A percentile compares a stretch with the other conserved stretches of the same genome.
Evolutionary conservation across 2,113 vertebrate species (phyloP).

Genomic region (Pseudopipra pipra): DNA sequence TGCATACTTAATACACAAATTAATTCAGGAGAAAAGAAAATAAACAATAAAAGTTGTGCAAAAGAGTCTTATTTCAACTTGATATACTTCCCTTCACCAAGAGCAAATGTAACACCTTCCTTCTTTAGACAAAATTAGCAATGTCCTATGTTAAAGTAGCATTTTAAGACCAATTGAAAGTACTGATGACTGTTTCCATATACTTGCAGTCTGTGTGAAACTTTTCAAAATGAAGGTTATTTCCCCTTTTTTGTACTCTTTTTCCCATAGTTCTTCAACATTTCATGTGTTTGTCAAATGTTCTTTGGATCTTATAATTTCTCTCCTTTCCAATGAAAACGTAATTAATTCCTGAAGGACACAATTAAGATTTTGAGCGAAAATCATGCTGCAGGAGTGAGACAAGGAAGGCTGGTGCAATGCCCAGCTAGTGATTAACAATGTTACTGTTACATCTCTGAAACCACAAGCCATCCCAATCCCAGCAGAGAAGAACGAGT

Average conservation of each 20-base stretch:
- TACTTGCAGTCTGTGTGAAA: background rate
- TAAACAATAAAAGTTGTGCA: background rate
- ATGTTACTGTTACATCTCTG: background rate
- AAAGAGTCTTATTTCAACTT: background rate
- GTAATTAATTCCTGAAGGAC: background rate
- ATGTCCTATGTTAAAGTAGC: background rate
- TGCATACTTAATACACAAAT: fast-evolving
- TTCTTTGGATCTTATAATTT: background rate
- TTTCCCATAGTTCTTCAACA: background rate
- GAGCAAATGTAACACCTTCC: background rate
- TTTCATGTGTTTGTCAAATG: background rate
- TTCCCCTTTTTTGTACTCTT: background rate
- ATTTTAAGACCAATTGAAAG: background rate
- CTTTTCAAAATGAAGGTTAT: background rate
- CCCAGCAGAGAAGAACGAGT: background rate
- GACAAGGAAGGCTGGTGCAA: background rate
- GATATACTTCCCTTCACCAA: background rate
- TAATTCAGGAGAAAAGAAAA: background rate
- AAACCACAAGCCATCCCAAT: background rate
- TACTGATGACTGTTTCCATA: background rate
- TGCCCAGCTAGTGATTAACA: background rate
- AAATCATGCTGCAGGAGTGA: background rate
- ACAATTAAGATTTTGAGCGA: background rate
- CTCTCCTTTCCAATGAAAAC: background rate
- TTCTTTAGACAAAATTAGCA: background rate